phyloP scores from a whole-genome alignment of 2,888 invertebrate species.

The Rhabditoides inermis region DNA sequence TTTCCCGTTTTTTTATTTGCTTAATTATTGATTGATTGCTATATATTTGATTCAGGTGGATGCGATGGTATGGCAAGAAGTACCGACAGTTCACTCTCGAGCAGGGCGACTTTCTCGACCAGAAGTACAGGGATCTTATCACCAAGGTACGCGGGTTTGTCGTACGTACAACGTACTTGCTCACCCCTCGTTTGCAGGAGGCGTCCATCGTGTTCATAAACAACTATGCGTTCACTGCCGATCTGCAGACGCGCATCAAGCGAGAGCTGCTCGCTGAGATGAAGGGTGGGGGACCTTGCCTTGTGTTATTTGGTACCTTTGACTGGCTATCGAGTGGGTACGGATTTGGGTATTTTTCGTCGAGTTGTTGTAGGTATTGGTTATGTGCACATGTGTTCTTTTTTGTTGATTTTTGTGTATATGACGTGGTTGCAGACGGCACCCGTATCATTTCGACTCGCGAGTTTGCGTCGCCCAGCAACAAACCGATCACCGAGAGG shows the following conservation, averaged over 20 bases:
- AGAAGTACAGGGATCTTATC: constrained; percentile 85
- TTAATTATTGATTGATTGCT: constrained; percentile 57
- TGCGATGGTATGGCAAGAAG: constrained; percentile 95
- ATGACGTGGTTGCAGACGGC: too few relatives aligned
- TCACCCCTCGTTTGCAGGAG: constrained; percentile 17
- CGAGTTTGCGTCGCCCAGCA: constrained; percentile 96
- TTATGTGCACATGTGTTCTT: too few relatives aligned
- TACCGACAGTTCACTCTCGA: constrained; percentile 63
- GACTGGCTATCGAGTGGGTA: too few relatives aligned
- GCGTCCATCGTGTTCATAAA: constrained; percentile 85
- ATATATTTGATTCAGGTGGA: constrained; percentile 70
- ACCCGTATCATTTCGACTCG: constrained; percentile 95
- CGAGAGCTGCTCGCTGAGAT: constrained; percentile 54
- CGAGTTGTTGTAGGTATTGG: too few relatives aligned
- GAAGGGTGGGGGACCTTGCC: too few relatives aligned
- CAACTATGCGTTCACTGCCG: constrained; percentile 97
- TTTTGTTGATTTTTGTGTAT: too few relatives aligned
- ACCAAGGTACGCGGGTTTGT: constrained; percentile 69
- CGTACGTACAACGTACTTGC: not conserved
- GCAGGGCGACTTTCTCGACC: constrained; percentile 79
- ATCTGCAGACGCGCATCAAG: constrained; percentile 73
- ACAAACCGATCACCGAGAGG: constrained; percentile 89
- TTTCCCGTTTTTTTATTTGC: constrained; percentile 14
- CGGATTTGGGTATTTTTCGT: too few relatives aligned
- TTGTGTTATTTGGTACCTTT: too few relatives aligned